Evolutionary conservation across 2,888 invertebrate species (phyloP).

Genomic region (Chymomyza procnemis): DNA sequence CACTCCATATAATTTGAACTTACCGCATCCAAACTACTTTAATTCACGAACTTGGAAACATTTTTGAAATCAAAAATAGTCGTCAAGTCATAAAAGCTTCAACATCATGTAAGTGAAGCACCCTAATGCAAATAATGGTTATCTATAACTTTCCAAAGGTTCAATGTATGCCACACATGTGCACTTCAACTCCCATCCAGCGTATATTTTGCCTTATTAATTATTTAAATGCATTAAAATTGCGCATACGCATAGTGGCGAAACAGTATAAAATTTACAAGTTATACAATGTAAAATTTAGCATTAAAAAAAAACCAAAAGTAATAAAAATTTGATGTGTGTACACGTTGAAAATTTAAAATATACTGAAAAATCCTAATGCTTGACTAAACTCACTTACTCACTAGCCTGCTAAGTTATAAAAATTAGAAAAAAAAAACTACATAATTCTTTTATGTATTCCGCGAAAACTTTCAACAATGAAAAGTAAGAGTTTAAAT

Average conservation of each 20-base stretch:
- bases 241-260: conserved; percentile 44
- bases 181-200: background rate
- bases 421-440: conserved; percentile 31
- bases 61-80: too few relatives aligned
- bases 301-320: conserved; percentile 8
- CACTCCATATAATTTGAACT: too few relatives aligned
- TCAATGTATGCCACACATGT: background rate
- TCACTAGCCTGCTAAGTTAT: conserved; percentile 39
- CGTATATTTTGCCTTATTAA: conserved; percentile 27
- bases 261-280: background rate
- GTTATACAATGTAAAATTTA: background rate
- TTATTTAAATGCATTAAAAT: conserved; percentile 53
- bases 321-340: too few relatives aligned
- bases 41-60: too few relatives aligned
- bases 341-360: conserved; percentile 50
- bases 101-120: too few relatives aligned
- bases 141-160: background rate
- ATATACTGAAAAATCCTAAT: too few relatives aligned
- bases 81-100: too few relatives aligned
- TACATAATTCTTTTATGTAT: conserved; percentile 61
- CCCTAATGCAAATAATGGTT: too few relatives aligned
- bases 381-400: too few relatives aligned
- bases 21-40: too few relatives aligned
- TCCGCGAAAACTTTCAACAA: conserved; percentile 34
- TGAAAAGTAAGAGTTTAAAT: conserved; percentile 2